Base-by-base conservation (phyloP, 2,113 vertebrate genomes). In the Cyanocitta stelleri region DNA sequence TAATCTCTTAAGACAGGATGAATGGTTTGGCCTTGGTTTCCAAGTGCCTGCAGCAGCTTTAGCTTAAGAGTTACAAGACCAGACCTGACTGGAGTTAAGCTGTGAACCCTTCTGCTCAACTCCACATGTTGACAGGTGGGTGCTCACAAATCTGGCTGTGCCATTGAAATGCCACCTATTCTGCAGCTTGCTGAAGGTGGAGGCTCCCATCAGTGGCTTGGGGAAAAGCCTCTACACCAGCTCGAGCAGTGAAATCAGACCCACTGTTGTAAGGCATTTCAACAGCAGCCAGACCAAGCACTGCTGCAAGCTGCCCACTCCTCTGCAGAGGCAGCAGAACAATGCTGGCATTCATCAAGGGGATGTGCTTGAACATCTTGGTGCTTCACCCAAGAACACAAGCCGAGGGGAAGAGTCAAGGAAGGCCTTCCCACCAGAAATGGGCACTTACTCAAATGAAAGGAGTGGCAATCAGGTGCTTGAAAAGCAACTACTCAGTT, bases 281-380 rank as follows among this genome's bases (percentile, higher is more conserved):
- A 78, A 44, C 15, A 39, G 76, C 39, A 78, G 66, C 17, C 85
- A 76, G 39, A 27, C 23, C 39, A 67, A 54, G 51, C 67, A 24
- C 26, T 16, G 16, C 41, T 1, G 22, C 43, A 71, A 75, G n/a
- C 85, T 61, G 51, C 56, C 27, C 27, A 4, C 64, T 81, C 27
- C 11, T 32, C 67, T 43, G 80, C 62, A 54, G 76, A 49, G 66
- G 52, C 75, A 85, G 55, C 39, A 48, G n/a, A 74, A 35, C 46
- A 13, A 1, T 3, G 4, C 51, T 6, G 20, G 37, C 5, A 0
- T 10, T 23, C 48, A 21, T 43, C 48, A n/a, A 16, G 9, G 5
- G 16, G 20, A 48, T 1, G 19, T 12, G 23, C 44, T 35, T 0
- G 1, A 76, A n/a, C 11, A 49, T 3, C 54, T 29, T 1, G 8